Evolutionary conservation across 1,140 invertebrate species (phyloP), one percentile per base, ranked within the genome.

Genomic region (Saccostrea cuccullata): DNA sequence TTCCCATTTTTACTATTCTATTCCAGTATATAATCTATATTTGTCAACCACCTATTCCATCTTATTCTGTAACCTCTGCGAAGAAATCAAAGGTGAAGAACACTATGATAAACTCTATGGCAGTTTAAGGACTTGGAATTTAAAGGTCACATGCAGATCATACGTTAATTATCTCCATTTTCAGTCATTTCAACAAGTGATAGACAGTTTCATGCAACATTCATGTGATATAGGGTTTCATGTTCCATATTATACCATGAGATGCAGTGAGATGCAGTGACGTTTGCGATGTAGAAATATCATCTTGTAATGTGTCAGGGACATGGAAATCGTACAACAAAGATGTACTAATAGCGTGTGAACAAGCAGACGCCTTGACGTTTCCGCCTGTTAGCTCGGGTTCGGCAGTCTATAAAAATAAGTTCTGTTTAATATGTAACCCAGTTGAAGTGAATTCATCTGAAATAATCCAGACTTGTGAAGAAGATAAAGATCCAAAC

Each of bases 371-470:
- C 11, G 26, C 2, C 1, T 77, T 77, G 13, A 77, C 8, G 3
- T 77, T 77, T 77, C 11, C 26, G 2, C 26, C 70, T 0, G 70
- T 77, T 5, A 0, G 13, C 11, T 11, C 11, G 0, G 26, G 26
- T 36, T 1, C 11, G 11, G 30, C 12, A 36, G 0, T 26, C 13
- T 77, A 36, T 77, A 77, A 77, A 77, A 77, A 77, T 77, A 77
- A 77, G 17, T 77, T 36, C 26, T 77, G 70, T 77, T 26, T 30
- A 77, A 77, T 77, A 30, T 77, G 70, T 15, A 77, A 77, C 26
- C 30, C 70, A 4, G 2, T 5, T 11, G 26, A 77, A 4, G 15
- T n/a, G 6, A 64, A 12, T 36, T 17, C 17, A 8, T 67, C 23
- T n/a, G 15, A 67, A 20, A 67, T 23, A 67, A 67, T n/a, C 2